These are phyloP conservation scores for Agonopterix arenella DNA, from an alignment of 2,888 invertebrate species.

Conservation along the genomic window DNA sequence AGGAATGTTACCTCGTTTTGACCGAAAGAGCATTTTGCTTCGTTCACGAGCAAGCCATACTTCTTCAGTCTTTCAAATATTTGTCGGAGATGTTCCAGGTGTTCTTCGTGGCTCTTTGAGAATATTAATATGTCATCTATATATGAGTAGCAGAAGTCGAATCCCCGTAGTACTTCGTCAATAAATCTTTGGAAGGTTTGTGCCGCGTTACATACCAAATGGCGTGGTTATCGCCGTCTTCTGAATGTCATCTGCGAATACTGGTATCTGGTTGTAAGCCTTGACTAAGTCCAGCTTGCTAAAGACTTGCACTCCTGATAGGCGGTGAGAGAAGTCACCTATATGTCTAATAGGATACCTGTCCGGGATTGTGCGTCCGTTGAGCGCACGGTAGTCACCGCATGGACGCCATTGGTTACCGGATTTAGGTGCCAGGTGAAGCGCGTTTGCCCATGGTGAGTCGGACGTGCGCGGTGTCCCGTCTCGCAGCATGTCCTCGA, in stretches of 20 bases:
- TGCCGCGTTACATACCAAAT: constrained; percentile 17
- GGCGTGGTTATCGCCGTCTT: constrained; percentile 30
- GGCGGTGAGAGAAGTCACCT: constrained; percentile 7
- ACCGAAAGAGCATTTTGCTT: too few relatives aligned
- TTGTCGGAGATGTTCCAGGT: too few relatives aligned
- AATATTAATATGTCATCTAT: too few relatives aligned
- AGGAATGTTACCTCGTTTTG: too few relatives aligned
- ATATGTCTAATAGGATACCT: constrained; percentile 15
- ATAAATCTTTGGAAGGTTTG: neutral
- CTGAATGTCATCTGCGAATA: constrained; percentile 8
- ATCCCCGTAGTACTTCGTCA: too few relatives aligned
- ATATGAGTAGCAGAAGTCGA: too few relatives aligned
- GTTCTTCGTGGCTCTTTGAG: too few relatives aligned
- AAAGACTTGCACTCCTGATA: neutral
- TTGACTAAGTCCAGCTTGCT: constrained; percentile 10
- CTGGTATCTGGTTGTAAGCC: constrained; percentile 5
- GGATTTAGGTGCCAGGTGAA: constrained; percentile 11
- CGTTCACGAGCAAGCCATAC: too few relatives aligned
- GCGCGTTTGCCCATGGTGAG: constrained; percentile 12
- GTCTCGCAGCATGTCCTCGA: constrained; percentile 8
- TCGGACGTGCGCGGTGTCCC: constrained; percentile 10
- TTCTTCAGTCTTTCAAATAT: too few relatives aligned
- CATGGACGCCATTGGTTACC: constrained; percentile 12
- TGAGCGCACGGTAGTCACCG: constrained; percentile 14
- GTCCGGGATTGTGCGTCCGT: constrained; percentile 15